Conservation (phyloP, 2,113 vertebrate genomes). For the Apodemus speciosus region DNA sequence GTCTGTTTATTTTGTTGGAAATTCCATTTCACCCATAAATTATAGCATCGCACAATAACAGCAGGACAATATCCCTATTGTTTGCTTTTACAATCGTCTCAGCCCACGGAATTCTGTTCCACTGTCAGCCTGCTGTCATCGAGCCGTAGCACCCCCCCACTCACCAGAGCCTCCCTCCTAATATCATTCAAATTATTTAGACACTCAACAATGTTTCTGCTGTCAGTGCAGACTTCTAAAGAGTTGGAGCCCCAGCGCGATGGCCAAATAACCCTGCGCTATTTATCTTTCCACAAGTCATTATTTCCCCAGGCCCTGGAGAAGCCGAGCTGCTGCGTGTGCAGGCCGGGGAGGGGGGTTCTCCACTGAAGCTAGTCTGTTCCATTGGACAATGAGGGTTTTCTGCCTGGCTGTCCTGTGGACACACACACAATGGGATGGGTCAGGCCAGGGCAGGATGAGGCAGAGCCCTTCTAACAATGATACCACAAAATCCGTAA, state of each 20-base stretch:
- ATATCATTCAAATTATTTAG: slow-evolving; percentile 81
- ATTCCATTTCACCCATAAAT: slow-evolving; percentile 64
- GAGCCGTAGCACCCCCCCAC: slow-evolving; percentile 84
- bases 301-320: neutral
- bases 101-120: slow-evolving; percentile 58
- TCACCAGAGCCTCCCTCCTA: slow-evolving; percentile 82
- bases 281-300: slow-evolving; percentile 31
- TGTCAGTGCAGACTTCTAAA: slow-evolving; percentile 56
- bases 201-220: slow-evolving; percentile 48
- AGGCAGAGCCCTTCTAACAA: neutral
- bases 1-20: slow-evolving; percentile 65
- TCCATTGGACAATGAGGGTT: slow-evolving; percentile 45
- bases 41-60: neutral
- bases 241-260: neutral
- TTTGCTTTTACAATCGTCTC: slow-evolving; percentile 39
- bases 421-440: neutral
- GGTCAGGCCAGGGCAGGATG: neutral
- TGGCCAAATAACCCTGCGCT: slow-evolving; percentile 43
- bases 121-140: slow-evolving; percentile 77
- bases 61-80: slow-evolving; percentile 35
- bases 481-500: neutral
- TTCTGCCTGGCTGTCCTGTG: slow-evolving; percentile 30
- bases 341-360: neutral
- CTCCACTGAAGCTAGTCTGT: neutral
- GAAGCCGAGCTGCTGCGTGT: neutral